These are phyloP conservation scores for Esox masquinongy DNA, from an alignment of 2,797 vertebrate species.

Conservation along the genomic window DNA sequence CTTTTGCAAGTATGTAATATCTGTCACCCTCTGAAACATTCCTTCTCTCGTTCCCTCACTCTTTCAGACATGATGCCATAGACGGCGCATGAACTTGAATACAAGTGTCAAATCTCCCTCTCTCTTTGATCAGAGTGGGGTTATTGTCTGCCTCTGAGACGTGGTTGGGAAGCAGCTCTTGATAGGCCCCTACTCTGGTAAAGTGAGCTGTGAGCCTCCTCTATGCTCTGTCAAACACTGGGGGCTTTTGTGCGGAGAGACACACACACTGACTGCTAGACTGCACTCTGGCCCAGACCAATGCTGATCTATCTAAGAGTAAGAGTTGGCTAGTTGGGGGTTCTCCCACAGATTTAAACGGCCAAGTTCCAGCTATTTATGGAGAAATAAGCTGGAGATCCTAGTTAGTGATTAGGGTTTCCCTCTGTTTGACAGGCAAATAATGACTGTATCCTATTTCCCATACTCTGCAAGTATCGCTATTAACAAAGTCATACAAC, in stretches of 20 bases:
- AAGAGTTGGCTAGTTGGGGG: constrained; percentile 41
- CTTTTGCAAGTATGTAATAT: constrained; percentile 58
- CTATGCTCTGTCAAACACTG: constrained; percentile 76
- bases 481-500: constrained; percentile 58
- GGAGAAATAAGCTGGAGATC: constrained; percentile 65
- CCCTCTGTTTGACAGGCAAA: constrained; percentile 60
- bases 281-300: constrained; percentile 9
- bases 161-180: constrained; percentile 68
- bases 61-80: constrained; percentile 45
- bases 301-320: constrained; percentile 55
- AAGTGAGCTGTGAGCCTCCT: constrained; percentile 82
- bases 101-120: constrained; percentile 71
- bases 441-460: constrained; percentile 67
- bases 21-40: constrained; percentile 63
- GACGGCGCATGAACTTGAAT: constrained; percentile 70
- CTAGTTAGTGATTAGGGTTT: constrained; percentile 59
- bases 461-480: constrained; percentile 63
- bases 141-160: constrained; percentile 75
- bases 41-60: constrained; percentile 5
- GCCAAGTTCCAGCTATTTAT: constrained; percentile 69
- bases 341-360: constrained; percentile 54
- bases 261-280: constrained; percentile 6
- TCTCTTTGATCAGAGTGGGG: constrained; percentile 81
- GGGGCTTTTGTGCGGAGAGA: constrained; percentile 68
- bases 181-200: constrained; percentile 72